These are phyloP conservation scores for Ceraclea dissimilis DNA, from an alignment of 2,888 invertebrate species.

Conservation along the genomic window DNA sequence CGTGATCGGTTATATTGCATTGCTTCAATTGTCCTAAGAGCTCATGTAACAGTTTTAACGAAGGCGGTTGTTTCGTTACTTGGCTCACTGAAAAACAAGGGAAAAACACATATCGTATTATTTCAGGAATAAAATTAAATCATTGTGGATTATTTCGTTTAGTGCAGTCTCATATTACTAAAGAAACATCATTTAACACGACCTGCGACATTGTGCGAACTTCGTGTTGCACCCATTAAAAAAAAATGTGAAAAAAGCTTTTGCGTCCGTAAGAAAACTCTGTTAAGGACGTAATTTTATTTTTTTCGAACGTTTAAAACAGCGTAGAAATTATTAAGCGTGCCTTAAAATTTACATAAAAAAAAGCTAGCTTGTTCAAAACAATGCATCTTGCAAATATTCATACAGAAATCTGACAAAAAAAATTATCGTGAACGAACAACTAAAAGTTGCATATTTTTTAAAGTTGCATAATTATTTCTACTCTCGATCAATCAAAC, in stretches of 20 bases:
- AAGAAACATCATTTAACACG: slow-evolving; percentile 26
- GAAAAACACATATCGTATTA: background rate
- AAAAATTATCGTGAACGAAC: no score
- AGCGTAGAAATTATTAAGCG: no score
- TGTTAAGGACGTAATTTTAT: background rate
- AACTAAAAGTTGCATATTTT: no score
- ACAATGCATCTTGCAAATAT: background rate
- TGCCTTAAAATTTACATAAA: background rate
- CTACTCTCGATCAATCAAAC: no score
- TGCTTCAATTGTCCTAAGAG: slow-evolving; percentile 4
- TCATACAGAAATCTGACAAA: no score
- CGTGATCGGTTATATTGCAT: slow-evolving; percentile 1
- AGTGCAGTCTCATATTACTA: slow-evolving; percentile 28
- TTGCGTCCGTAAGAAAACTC: background rate
- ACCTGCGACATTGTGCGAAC: background rate
- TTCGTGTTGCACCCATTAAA: background rate
- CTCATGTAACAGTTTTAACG: slow-evolving; percentile 6
- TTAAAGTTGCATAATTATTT: no score
- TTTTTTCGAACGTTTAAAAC: background rate
- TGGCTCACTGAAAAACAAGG: slow-evolving; percentile 7
- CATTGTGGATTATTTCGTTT: background rate
- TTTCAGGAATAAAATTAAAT: background rate
- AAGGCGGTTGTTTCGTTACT: slow-evolving; percentile 8
- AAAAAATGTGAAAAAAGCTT: slow-evolving; percentile 5
- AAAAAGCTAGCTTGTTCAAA: background rate